Conservation (phyloP, 2,797 vertebrate genomes). For the Dendrocincla fuliginosa region DNA sequence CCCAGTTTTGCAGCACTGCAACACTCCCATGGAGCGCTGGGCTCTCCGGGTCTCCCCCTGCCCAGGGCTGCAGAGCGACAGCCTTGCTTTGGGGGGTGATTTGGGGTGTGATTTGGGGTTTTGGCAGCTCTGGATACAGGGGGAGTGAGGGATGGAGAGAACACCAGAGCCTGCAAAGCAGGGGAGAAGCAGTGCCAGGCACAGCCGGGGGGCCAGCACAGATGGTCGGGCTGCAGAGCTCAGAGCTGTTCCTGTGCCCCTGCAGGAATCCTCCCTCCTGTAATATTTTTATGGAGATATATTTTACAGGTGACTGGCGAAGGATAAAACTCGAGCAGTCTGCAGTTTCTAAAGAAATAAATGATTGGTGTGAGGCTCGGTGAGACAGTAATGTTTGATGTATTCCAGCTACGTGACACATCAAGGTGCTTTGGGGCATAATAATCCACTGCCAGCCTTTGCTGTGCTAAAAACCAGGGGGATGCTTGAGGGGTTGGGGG, state of each 20-base stretch:
- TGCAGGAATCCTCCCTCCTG: not conserved
- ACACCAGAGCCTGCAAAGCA: not conserved
- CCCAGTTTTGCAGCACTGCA: not conserved
- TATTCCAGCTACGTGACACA: not conserved
- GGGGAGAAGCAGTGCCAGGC: not conserved
- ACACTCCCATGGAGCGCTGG: accelerated
- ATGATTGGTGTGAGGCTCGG: not conserved
- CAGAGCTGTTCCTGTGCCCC: not conserved
- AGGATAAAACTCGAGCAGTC: not conserved
- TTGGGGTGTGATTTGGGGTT: not conserved
- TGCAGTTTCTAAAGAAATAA: slow-evolving; percentile 49
- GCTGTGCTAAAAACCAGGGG: not conserved
- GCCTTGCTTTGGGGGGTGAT: not conserved
- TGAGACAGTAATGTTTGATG: slow-evolving; percentile 4
- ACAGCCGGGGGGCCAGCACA: not conserved
- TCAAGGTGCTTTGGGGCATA: not conserved
- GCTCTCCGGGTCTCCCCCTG: accelerated
- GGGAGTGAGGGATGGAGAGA: accelerated
- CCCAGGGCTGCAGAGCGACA: not conserved
- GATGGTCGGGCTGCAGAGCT: not conserved
- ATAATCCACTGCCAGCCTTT: not conserved
- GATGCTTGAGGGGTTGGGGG: not conserved
- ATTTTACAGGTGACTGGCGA: not conserved
- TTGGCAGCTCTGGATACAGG: accelerated
- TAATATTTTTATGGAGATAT: not conserved